phyloP scores from a whole-genome alignment of 1,140 invertebrate genomes.

The Drosophila sulfurigaster region DNA sequence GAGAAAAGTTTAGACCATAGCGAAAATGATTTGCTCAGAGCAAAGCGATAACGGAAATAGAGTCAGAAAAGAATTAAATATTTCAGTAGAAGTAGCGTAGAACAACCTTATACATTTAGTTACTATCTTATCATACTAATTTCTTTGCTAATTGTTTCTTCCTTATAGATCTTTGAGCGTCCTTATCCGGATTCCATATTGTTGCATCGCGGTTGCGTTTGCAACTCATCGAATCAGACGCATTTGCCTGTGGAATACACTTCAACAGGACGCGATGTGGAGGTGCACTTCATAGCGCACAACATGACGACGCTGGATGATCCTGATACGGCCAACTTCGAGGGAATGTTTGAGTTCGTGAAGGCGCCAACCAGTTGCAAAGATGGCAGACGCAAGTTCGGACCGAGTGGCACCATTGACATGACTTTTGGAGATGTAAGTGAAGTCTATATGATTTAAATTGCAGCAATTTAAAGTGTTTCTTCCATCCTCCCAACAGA shows the following conservation, averaged over 20 bases:
- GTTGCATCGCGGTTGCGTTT: constrained; percentile 88
- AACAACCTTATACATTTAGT: background rate
- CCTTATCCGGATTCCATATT: constrained; percentile 89
- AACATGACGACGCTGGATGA: constrained; percentile 94
- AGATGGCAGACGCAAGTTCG: constrained; percentile 88
- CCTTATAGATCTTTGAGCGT: constrained; percentile 88
- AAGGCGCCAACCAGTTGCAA: constrained; percentile 88
- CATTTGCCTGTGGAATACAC: constrained; percentile 90
- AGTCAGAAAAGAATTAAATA: no score
- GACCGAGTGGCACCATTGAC: constrained; percentile 91
- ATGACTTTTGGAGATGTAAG: constrained; percentile 90
- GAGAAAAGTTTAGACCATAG: no score
- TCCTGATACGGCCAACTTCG: constrained; percentile 92
- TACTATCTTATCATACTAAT: no score
- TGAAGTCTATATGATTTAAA: background rate
- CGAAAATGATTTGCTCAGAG: no score
- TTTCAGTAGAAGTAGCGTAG: no score
- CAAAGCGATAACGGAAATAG: no score
- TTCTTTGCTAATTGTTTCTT: background rate
- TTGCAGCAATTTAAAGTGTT: background rate
- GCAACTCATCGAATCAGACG: constrained; percentile 85
- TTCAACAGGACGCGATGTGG: constrained; percentile 90
- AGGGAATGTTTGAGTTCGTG: constrained; percentile 93
- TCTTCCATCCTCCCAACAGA: constrained; percentile 84
- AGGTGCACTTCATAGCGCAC: constrained; percentile 92